Evolutionary conservation across 1,140 invertebrate genomes (phyloP).

Genomic region (Aphelinus atriplicis): DNA sequence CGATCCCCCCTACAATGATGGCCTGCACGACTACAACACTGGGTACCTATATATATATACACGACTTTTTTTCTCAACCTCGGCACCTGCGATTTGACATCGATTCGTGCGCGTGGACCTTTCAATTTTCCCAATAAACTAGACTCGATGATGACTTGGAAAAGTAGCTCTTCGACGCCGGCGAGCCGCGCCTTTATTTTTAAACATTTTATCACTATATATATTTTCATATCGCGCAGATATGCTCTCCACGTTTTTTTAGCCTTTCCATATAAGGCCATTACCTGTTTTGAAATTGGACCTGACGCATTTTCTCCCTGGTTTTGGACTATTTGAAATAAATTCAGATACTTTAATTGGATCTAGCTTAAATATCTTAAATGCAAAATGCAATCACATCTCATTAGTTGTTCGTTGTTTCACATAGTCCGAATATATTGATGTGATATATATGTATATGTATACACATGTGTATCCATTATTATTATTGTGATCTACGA

Average conservation of each 20-base stretch:
- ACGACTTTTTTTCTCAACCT: too few relatives aligned
- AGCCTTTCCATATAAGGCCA: slow-evolving; percentile 59
- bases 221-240: slow-evolving; percentile 33
- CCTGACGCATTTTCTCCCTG: slow-evolving; percentile 21
- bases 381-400: too few relatives aligned
- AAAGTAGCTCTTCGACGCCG: not conserved
- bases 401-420: too few relatives aligned
- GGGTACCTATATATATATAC: slow-evolving; percentile 48
- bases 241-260: slow-evolving; percentile 32
- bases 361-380: too few relatives aligned
- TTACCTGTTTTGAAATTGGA: slow-evolving; percentile 54
- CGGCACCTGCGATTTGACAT: too few relatives aligned
- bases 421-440: too few relatives aligned
- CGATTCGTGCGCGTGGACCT: too few relatives aligned
- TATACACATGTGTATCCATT: too few relatives aligned
- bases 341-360: too few relatives aligned
- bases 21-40: slow-evolving; percentile 56
- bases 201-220: slow-evolving; percentile 26
- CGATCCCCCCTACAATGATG: slow-evolving; percentile 55
- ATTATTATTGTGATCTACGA: not conserved
- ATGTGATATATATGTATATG: too few relatives aligned
- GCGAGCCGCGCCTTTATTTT: slow-evolving; percentile 29
- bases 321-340: too few relatives aligned
- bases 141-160: not conserved
- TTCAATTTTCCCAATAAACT: not conserved